These are phyloP conservation scores for Syngnathoides biaculeatus DNA, from an alignment of 2,113 vertebrate genomes.

Conservation along the genomic window DNA sequence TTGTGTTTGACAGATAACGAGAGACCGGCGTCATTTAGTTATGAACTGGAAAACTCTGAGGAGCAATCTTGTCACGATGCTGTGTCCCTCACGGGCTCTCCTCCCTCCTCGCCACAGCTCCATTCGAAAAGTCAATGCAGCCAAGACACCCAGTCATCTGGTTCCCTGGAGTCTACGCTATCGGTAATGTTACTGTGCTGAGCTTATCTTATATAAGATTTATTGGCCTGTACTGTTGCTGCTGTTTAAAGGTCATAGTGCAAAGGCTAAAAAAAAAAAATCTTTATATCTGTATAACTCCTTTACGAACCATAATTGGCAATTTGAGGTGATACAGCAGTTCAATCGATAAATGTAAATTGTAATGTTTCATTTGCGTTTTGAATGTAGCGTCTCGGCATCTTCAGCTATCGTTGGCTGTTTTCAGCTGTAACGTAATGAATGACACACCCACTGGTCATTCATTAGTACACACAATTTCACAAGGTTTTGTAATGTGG, in stretches of 20 bases:
- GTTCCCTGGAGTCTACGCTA: constrained; percentile 82
- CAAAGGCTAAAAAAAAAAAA: too few relatives aligned
- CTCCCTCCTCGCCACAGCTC: constrained; percentile 82
- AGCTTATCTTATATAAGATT: neutral
- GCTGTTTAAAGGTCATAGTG: neutral
- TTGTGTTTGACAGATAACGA: constrained; percentile 72
- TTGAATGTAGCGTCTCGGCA: too few relatives aligned
- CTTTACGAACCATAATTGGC: too few relatives aligned
- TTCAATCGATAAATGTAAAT: too few relatives aligned
- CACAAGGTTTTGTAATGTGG: too few relatives aligned
- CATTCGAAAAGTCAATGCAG: constrained; percentile 80
- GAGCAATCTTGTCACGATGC: constrained; percentile 76
- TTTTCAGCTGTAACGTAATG: too few relatives aligned
- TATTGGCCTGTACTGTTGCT: neutral
- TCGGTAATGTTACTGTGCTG: constrained; percentile 66
- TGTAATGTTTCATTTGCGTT: too few relatives aligned
- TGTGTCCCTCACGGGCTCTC: constrained; percentile 82
- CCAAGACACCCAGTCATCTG: constrained; percentile 76
- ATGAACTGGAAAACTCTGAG: constrained; percentile 77
- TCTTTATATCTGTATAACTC: too few relatives aligned
- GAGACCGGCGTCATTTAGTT: constrained; percentile 75
- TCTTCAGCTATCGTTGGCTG: too few relatives aligned
- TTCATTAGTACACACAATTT: too few relatives aligned
- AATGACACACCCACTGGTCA: too few relatives aligned
- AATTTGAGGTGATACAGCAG: too few relatives aligned